Conservation (phyloP, 2,888 invertebrate genomes). For the Sicus ferrugineus region DNA sequence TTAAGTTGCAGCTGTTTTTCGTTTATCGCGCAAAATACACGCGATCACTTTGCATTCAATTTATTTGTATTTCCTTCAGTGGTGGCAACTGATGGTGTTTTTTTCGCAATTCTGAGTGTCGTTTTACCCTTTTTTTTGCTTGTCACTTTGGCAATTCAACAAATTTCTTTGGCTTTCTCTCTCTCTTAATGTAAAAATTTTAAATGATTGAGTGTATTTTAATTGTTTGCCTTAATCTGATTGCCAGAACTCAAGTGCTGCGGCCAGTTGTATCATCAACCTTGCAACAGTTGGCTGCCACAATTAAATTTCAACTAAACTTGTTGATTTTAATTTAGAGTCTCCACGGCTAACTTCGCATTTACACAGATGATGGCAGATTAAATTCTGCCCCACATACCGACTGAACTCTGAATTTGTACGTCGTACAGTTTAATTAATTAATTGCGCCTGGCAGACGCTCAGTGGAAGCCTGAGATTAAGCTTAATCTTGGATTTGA, state of each 20-base stretch:
- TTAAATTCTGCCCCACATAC: neutral
- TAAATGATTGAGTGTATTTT: constrained; percentile 18
- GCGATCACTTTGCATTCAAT: constrained; percentile 1
- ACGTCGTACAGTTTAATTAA: constrained; percentile 9
- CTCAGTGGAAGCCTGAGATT: no score
- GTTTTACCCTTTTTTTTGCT: constrained; percentile 3
- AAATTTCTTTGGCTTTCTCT: neutral
- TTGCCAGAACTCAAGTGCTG: no score
- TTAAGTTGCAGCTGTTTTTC: constrained; percentile 19
- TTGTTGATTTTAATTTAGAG: constrained; percentile 12
- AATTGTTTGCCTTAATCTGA: no score
- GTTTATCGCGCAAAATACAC: constrained; percentile 4
- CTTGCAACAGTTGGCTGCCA: constrained; percentile 47
- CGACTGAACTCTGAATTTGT: neutral
- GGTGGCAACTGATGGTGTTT: neutral
- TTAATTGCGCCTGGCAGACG: constrained; percentile 9
- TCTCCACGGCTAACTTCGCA: no score
- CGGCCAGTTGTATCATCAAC: neutral
- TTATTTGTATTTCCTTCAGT: neutral
- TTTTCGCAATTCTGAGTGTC: neutral
- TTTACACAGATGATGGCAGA: no score
- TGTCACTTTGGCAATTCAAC: constrained; percentile 23
- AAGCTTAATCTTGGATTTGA: no score
- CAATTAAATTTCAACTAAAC: constrained; percentile 52
- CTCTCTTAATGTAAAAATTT: constrained; percentile 1